Percentiles rank a stretch among this genome's conserved stretches.
phyloP scores from a whole-genome alignment of 2,888 invertebrate species.

The Macrophya annulata region DNA sequence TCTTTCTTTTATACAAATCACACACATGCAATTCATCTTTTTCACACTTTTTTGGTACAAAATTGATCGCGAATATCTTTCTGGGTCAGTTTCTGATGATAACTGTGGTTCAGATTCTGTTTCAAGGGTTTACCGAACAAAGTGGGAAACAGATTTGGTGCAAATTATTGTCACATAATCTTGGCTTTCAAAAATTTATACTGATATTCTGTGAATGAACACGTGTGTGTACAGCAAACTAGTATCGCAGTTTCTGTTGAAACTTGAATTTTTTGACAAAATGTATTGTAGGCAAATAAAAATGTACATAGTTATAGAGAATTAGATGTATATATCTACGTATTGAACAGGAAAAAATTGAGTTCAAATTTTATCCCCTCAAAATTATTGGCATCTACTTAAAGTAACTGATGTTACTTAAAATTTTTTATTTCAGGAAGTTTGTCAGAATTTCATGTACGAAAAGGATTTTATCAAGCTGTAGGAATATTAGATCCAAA shows the following conservation, averaged over 20 bases:
- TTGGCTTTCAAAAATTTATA: neutral
- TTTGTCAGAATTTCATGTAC: no score
- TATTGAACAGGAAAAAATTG: neutral
- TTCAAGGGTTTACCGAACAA: neutral
- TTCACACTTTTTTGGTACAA: neutral
- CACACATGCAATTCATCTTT: neutral
- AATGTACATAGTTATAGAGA: slow-evolving; percentile 21
- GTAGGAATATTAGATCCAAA: no score
- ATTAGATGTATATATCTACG: neutral
- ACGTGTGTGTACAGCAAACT: neutral
- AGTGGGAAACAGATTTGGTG: slow-evolving; percentile 11
- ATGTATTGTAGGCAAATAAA: neutral
- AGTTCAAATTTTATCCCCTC: neutral
- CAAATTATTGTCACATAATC: neutral
- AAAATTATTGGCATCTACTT: neutral
- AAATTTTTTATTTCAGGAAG: no score
- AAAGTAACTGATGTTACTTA: no score
- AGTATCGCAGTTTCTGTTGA: neutral
- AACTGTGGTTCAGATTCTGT: neutral
- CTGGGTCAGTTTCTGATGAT: neutral
- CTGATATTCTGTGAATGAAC: neutral
- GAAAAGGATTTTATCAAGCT: no score
- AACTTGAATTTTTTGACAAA: neutral
- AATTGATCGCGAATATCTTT: neutral
- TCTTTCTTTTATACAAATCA: slow-evolving; percentile 7